Evolutionary conservation across 2,113 vertebrate genomes (phyloP).

Genomic region (Esox niger): DNA sequence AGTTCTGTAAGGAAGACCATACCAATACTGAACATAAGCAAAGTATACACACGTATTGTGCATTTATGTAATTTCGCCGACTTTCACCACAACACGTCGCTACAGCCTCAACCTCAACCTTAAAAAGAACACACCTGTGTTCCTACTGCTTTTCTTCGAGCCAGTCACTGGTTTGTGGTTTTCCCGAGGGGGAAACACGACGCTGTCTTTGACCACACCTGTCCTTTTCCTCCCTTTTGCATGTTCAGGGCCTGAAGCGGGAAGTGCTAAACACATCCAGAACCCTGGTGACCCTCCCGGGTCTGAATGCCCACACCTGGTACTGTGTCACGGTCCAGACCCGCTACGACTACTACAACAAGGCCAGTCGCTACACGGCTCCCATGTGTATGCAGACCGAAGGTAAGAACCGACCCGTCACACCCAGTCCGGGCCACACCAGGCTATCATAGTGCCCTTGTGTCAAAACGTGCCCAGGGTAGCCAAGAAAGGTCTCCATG

Average conservation of each 20-base stretch:
- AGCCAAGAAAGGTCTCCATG: no score
- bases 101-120: background rate
- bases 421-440: no score
- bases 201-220: no score
- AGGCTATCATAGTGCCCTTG: no score
- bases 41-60: no score
- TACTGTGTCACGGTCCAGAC: constrained; percentile 64
- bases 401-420: constrained; percentile 38
- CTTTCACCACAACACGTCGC: background rate
- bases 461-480: no score
- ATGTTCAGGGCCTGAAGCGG: background rate
- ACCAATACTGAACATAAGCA: no score
- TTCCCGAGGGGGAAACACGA: no score
- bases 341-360: constrained; percentile 39
- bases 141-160: background rate
- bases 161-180: no score
- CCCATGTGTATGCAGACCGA: constrained; percentile 51
- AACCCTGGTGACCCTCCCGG: constrained; percentile 46
- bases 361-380: constrained; percentile 51
- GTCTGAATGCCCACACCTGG: constrained; percentile 50
- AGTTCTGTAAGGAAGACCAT: no score
- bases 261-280: background rate
- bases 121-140: background rate
- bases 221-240: background rate
- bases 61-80: no score